Conservation (phyloP, 2,113 vertebrate genomes). For the Pelvicachromis taeniatus region DNA sequence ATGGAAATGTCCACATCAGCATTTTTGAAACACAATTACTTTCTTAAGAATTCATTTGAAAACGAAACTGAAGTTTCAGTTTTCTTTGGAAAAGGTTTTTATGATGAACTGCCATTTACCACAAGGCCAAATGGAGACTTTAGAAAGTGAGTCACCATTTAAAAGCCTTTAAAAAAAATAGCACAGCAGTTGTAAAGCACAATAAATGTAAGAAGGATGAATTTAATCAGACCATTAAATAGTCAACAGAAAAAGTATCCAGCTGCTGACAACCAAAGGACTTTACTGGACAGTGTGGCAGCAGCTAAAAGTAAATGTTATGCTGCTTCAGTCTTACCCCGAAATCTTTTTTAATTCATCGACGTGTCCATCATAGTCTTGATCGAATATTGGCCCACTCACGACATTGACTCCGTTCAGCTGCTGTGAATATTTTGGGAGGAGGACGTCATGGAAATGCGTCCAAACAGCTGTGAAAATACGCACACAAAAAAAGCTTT, state of each 20-base stretch:
- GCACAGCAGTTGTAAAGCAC: neutral
- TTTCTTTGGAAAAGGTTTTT: neutral
- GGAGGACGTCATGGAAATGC: constrained; percentile 79
- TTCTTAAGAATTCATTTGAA: neutral
- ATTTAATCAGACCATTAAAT: neutral
- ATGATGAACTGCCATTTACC: neutral
- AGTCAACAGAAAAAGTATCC: neutral
- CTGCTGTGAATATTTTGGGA: constrained; percentile 74
- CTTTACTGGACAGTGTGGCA: neutral
- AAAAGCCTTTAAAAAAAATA: neutral
- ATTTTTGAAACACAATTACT: neutral
- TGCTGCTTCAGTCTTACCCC: constrained; percentile 67
- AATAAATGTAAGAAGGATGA: neutral
- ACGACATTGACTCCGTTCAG: constrained; percentile 87
- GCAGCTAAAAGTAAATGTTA: neutral
- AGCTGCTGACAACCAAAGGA: neutral
- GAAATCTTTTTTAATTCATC: constrained; percentile 66
- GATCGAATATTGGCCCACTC: constrained; percentile 92
- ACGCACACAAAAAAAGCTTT: neutral
- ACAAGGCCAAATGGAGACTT: neutral
- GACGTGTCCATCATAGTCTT: constrained; percentile 83
- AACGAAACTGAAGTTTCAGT: neutral
- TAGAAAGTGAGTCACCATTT: neutral
- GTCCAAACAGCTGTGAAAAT: constrained; percentile 81
- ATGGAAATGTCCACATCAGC: neutral